Evolutionary conservation across 2,888 invertebrate genomes (phyloP).

Genomic region (Homarus gammarus): DNA sequence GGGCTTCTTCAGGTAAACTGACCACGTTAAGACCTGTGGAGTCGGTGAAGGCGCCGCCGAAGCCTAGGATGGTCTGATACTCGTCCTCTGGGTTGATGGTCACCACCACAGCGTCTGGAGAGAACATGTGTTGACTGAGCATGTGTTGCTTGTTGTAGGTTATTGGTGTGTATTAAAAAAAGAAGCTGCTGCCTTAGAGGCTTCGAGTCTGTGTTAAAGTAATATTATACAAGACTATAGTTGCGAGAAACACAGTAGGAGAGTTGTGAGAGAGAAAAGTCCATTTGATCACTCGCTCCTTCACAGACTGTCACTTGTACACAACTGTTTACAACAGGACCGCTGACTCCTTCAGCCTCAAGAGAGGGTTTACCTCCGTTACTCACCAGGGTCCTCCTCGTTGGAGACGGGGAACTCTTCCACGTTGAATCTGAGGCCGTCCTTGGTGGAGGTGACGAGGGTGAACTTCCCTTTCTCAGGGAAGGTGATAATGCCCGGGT

Average conservation of each 20-base stretch:
- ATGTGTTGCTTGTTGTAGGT: no score
- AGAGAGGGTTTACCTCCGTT: background rate
- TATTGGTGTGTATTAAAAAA: no score
- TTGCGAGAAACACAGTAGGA: no score
- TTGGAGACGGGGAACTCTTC: background rate
- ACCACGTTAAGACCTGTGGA: slow-evolving; percentile 85
- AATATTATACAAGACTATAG: no score
- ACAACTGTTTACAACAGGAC: background rate
- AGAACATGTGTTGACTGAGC: background rate
- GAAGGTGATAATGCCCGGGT: slow-evolving; percentile 4
- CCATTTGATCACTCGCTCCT: no score
- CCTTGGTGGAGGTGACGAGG: slow-evolving; percentile 53
- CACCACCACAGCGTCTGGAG: slow-evolving; percentile 25
- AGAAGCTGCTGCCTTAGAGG: no score
- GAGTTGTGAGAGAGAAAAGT: no score
- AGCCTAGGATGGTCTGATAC: slow-evolving; percentile 87
- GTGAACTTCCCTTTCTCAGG: slow-evolving; percentile 24
- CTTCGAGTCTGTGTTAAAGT: no score
- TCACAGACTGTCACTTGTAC: background rate
- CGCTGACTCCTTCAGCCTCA: background rate
- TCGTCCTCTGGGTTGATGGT: slow-evolving; percentile 61
- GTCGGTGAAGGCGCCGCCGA: slow-evolving; percentile 92
- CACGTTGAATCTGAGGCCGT: slow-evolving; percentile 38
- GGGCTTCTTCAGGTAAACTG: slow-evolving; percentile 28
- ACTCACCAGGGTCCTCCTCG: background rate